Base-by-base conservation (phyloP, 2,888 invertebrate species). In the Caenorhabditis imperialis region DNA sequence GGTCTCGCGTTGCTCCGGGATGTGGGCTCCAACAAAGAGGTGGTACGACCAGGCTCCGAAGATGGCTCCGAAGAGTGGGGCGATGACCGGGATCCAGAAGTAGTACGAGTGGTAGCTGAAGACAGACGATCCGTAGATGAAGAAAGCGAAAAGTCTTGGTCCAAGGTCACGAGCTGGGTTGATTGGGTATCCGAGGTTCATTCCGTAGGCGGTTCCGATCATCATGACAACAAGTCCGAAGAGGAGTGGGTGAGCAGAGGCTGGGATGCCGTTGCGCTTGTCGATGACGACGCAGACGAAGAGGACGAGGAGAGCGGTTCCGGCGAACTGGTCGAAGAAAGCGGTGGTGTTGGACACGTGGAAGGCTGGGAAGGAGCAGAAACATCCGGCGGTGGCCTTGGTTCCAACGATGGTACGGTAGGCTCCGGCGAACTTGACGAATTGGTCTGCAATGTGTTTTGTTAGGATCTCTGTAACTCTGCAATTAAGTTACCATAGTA, bases 101-200 rank as follows among this genome's bases (percentile, higher is more conserved):
- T 82, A 82, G 73, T 77, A 78, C 33, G 61, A 62, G 72, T 78
- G 77, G 58, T 78, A 70, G 44, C 65, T 71, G 65, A 84, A 81
- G 53, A 81, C 83, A 47, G 75, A 78, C 16, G 67, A 65, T 44
- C 85, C 85, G 69, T 86, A 86, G 77, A 83, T 75, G 75, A 84
- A 75, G 57, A 33, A 74, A 27, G 81, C 77, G 75, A 86, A 84
- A 53, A 86, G 60, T 37, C 86, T 81, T 25, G 86, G 86, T 53
- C 86, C 86, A 61, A 86, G 72, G 54, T 86, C 86, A 72, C 86
- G 73, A 63, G 86, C 86, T 27, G 86, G 86, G 73, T 86, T 86
- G 75, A 86, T 83, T 47, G 82, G 82, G 63, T 78, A 82, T 44
- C 84, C 83, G 37, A 82, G 70, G 58, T 84, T 85, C 79, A 86